phyloP scores from a whole-genome alignment of 2,888 invertebrate genomes.

The Boloria selene region DNA sequence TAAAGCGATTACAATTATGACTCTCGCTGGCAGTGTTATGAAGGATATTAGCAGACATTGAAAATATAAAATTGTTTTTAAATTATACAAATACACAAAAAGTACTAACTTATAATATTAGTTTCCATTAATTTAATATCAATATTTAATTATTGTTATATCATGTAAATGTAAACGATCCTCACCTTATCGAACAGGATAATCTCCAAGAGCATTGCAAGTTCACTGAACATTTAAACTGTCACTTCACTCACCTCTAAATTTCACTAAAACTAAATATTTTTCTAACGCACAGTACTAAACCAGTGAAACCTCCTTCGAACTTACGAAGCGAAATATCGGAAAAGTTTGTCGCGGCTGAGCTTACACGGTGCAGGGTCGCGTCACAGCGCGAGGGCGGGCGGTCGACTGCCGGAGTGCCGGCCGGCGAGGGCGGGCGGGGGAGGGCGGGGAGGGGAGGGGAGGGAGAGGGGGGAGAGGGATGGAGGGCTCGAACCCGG shows the following conservation, averaged over 20 bases:
- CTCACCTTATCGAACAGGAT: slow-evolving; percentile 21
- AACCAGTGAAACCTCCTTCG: background rate
- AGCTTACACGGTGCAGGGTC: slow-evolving; percentile 14
- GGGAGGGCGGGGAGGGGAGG: slow-evolving; percentile 40
- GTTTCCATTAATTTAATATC: too few species aligned
- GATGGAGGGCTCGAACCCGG: slow-evolving; percentile 26
- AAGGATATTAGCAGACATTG: too few species aligned
- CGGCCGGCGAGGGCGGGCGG: slow-evolving; percentile 32
- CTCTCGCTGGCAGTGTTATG: too few species aligned
- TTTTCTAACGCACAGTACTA: background rate
- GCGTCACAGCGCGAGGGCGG: slow-evolving; percentile 31
- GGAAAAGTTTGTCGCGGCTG: slow-evolving; percentile 39
- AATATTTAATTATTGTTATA: too few species aligned
- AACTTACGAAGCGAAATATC: slow-evolving; percentile 19
- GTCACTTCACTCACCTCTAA: slow-evolving; percentile 18
- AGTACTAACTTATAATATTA: too few species aligned
- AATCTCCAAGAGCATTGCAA: slow-evolving; percentile 11
- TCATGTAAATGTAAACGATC: background rate
- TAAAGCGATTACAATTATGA: too few species aligned
- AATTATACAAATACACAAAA: too few species aligned
- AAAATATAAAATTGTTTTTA: too few species aligned
- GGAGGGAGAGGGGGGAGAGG: slow-evolving; percentile 25
- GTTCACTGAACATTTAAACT: slow-evolving; percentile 5
- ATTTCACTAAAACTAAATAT: slow-evolving; percentile 4
- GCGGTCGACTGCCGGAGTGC: slow-evolving; percentile 38